phyloP scores from a whole-genome alignment of 23 tunicate species.

The Oikopleura dioica region DNA sequence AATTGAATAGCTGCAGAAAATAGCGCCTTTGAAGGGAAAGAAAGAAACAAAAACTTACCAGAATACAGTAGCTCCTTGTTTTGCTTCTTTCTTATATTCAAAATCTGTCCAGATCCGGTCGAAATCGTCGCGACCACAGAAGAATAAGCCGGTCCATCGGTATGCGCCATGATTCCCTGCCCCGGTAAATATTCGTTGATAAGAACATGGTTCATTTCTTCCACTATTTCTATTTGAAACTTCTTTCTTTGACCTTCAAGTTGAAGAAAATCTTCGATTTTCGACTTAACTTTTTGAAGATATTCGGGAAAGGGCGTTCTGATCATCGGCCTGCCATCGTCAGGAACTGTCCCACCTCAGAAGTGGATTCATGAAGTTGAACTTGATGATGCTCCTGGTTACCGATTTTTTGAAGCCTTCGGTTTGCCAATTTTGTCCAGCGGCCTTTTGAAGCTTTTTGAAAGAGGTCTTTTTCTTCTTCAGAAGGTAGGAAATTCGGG shows the following conservation, averaged over 20 bases:
- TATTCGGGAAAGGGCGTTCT: too few relatives aligned
- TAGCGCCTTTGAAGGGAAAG: background rate
- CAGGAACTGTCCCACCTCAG: conserved; percentile 6
- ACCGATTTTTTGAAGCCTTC: background rate
- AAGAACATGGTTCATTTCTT: conserved; percentile 38
- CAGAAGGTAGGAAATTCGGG: background rate
- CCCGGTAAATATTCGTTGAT: conserved; percentile 80
- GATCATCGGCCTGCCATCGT: background rate
- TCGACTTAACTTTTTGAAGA: too few relatives aligned
- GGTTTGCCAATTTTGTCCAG: background rate
- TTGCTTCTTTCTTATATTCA: background rate
- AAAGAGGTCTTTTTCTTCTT: background rate
- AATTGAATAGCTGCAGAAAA: background rate
- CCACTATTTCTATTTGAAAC: too few relatives aligned
- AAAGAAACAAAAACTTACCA: background rate
- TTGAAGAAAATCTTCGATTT: too few relatives aligned
- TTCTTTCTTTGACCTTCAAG: too few relatives aligned
- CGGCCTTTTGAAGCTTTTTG: background rate
- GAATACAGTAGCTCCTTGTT: background rate
- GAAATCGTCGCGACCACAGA: conserved; percentile 42
- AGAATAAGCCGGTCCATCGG: conserved; percentile 59
- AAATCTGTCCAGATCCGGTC: background rate
- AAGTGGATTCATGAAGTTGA: too few relatives aligned
- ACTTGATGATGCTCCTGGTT: too few relatives aligned
- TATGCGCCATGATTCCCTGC: conserved; percentile 85